A percentile compares a stretch with the other conserved stretches of the same genome.
Evolutionary conservation across 1,140 invertebrate genomes (phyloP).

Genomic region (Atta colombica): DNA sequence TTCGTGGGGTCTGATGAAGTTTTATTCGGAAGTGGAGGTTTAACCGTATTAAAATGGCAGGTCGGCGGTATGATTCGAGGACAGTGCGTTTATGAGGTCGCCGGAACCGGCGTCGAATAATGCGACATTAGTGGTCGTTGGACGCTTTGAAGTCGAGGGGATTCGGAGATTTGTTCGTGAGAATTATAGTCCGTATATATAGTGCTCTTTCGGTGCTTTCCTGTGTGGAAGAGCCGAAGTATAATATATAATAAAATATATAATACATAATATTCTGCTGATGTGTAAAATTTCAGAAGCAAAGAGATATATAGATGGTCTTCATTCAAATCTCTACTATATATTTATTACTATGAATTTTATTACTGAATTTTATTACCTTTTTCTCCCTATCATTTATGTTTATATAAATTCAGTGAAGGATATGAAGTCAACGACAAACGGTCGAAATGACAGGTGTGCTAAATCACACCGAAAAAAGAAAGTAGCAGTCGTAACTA

Average conservation of each 20-base stretch:
- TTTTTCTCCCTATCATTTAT: neutral
- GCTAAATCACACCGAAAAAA: neutral
- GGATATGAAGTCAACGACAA: neutral
- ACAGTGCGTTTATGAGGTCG: slow-evolving; percentile 69
- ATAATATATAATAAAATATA: too few relatives aligned
- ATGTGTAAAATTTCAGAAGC: neutral
- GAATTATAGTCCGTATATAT: slow-evolving; percentile 23
- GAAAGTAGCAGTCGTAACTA: too few relatives aligned
- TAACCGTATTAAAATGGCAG: slow-evolving; percentile 78
- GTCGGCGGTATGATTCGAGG: slow-evolving; percentile 62
- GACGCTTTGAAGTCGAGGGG: slow-evolving; percentile 69
- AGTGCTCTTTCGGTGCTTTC: slow-evolving; percentile 25
- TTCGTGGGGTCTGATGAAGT: slow-evolving; percentile 66
- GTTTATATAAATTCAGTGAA: neutral
- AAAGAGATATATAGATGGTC: neutral
- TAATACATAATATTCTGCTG: neutral
- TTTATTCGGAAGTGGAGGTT: slow-evolving; percentile 81
- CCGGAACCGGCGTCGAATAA: slow-evolving; percentile 74
- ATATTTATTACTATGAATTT: too few relatives aligned
- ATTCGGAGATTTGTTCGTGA: slow-evolving; percentile 62
- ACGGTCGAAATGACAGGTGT: neutral
- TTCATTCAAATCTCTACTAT: neutral
- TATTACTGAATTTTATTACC: too few relatives aligned
- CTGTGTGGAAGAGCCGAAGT: neutral
- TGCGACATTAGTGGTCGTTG: slow-evolving; percentile 71